Evolutionary conservation across 2,113 vertebrate species (phyloP), one percentile per base, ranked within the genome.

Genomic region (Falcunculus frontatus): DNA sequence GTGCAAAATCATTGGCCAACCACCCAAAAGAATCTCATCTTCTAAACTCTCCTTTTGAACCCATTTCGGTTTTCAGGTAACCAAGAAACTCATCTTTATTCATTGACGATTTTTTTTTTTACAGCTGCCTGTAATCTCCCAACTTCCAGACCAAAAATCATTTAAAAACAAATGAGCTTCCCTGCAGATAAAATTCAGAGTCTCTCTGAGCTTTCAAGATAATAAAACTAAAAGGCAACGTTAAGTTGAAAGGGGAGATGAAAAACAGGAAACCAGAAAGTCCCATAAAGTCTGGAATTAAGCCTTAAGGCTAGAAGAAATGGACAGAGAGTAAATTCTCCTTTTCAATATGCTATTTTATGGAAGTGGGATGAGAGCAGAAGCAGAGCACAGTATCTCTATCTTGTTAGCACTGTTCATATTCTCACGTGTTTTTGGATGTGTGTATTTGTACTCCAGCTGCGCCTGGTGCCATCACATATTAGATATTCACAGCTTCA

Each of bases 151-250:
- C 70, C 53, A 81, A 90, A 96, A 97, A 94, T 95, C 20, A 96
- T 87, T 94, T 94, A 90, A 94, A 95, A 95, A 84, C 93, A 96
- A 96, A 96, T 62, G 94, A 96, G 88, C 41, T 89, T 96, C 75
- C 90, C 70, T 14, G 4, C 74, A 69, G 56, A 96, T 89, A 86
- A 96, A 97, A 93, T 55, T 46, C 73, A 47, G 67, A 93, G 84
- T 65, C 82, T 90, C 63, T 67, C 87, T 86, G 79, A 75, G 77
- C 72, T 89, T 81, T 87, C 70, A 57, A 85, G 95, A 93, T 91
- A 82, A 90, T 62, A 90, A 96, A 87, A 64, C 76, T 67, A 75
- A 93, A 89, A 86, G 67, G 73, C 55, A 39, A 46, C 1, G 4
- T 89, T 78, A 78, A 75, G 69, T 89, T 76, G 69, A 88, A 81